phyloP scores from a whole-genome alignment of 2,113 vertebrate species.

The Pterocles burchelli region DNA sequence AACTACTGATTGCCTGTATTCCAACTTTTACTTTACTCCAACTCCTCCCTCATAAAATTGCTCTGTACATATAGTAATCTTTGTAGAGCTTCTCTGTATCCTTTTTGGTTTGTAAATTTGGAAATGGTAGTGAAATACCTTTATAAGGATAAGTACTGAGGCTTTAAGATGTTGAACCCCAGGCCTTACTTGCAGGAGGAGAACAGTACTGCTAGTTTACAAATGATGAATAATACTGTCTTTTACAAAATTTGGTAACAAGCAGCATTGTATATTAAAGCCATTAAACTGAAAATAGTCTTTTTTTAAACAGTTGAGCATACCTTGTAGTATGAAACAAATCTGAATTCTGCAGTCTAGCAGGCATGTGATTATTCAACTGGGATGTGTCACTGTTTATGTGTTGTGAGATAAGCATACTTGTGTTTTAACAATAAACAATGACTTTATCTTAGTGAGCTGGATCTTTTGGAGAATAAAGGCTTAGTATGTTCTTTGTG shows the following conservation, averaged over 20 bases:
- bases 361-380: background rate
- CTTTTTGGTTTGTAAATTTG: no score
- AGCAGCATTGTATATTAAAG: background rate
- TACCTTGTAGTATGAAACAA: background rate
- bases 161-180: fast-evolving
- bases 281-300: background rate
- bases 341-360: background rate
- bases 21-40: background rate
- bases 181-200: background rate
- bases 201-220: background rate
- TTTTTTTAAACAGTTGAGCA: background rate
- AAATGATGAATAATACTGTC: background rate
- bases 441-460: background rate
- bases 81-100: background rate
- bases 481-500: slow-evolving; percentile 21
- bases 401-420: background rate
- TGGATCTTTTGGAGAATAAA: slow-evolving; percentile 11
- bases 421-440: slow-evolving; percentile 34
- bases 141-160: background rate
- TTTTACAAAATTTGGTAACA: background rate
- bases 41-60: background rate
- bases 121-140: background rate
- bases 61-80: background rate
- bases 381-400: slow-evolving; percentile 2
- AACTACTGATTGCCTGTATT: background rate